Percentiles rank a stretch among this genome's conserved stretches.
Evolutionary conservation across 2,113 vertebrate genomes (phyloP).

Genomic region (Acrocephalus arundinaceus): DNA sequence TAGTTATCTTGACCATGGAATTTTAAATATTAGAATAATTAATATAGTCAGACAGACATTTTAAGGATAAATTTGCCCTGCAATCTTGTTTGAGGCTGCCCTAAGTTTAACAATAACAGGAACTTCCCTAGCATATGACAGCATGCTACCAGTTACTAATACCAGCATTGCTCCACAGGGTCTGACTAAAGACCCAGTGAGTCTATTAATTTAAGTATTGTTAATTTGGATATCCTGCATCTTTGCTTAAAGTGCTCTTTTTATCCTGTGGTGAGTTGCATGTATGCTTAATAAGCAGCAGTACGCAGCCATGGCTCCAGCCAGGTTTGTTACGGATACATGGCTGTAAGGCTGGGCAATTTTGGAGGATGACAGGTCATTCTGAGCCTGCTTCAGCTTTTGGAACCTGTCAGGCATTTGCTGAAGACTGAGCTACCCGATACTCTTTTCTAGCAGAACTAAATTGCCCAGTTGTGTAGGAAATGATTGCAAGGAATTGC

Average conservation of each 20-base stretch:
- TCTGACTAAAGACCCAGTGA: slow-evolving; percentile 13
- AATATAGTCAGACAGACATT: not conserved
- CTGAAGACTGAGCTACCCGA: not conserved
- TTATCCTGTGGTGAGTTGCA: not conserved
- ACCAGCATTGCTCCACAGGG: slow-evolving; percentile 5
- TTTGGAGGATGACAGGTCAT: not conserved
- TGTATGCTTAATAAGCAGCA: slow-evolving; percentile 23
- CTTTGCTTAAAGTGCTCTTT: slow-evolving; percentile 10
- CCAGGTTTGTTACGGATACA: not conserved
- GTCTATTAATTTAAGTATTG: not conserved
- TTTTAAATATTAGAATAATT: not conserved
- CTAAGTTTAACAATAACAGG: not conserved
- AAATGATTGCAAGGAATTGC: not conserved
- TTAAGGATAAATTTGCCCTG: not conserved
- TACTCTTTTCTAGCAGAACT: not conserved
- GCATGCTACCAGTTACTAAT: slow-evolving; percentile 34
- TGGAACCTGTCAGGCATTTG: not conserved
- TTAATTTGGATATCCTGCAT: slow-evolving; percentile 10
- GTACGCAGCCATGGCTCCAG: not conserved
- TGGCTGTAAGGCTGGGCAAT: not conserved
- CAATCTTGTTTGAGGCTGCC: not conserved
- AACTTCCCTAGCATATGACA: not conserved
- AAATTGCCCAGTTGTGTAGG: not conserved
- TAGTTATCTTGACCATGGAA: not conserved
- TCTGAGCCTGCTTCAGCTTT: not conserved